Evolutionary conservation across 2,797 vertebrate species (phyloP).

Genomic region (Microctenopoma lineatum): DNA sequence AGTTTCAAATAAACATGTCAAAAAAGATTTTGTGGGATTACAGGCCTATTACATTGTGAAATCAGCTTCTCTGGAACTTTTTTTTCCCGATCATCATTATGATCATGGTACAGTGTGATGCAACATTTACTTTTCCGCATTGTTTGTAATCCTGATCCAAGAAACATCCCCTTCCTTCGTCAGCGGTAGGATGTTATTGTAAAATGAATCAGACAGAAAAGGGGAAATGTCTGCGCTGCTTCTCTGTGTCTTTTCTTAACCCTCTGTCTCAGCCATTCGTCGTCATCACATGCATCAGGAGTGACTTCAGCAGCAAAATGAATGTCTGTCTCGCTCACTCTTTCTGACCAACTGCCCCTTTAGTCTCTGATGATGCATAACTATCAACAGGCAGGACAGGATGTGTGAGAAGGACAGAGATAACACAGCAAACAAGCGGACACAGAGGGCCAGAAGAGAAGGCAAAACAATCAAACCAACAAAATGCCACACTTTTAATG

Average conservation of each 20-base stretch:
- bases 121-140: constrained; percentile 14
- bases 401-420: constrained; percentile 1
- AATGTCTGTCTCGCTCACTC: neutral
- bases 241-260: constrained; percentile 55
- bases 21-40: neutral
- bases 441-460: constrained; percentile 8
- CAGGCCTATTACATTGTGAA: neutral
- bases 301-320: constrained; percentile 32
- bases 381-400: constrained; percentile 11
- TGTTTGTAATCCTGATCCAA: constrained; percentile 12
- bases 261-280: constrained; percentile 46
- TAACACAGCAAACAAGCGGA: constrained; percentile 32
- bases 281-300: neutral
- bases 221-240: constrained; percentile 13
- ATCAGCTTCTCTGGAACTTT: neutral
- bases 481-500: neutral
- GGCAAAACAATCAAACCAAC: neutral
- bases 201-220: constrained; percentile 45
- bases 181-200: constrained; percentile 10
- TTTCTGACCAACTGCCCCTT: constrained; percentile 12
- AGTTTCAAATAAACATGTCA: neutral
- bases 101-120: neutral
- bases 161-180: neutral
- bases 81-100: neutral
- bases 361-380: constrained; percentile 4